Percentiles rank a stretch among this genome's conserved stretches.
Conservation (phyloP, 2,888 invertebrate species). For the Drosophila cognata region DNA sequence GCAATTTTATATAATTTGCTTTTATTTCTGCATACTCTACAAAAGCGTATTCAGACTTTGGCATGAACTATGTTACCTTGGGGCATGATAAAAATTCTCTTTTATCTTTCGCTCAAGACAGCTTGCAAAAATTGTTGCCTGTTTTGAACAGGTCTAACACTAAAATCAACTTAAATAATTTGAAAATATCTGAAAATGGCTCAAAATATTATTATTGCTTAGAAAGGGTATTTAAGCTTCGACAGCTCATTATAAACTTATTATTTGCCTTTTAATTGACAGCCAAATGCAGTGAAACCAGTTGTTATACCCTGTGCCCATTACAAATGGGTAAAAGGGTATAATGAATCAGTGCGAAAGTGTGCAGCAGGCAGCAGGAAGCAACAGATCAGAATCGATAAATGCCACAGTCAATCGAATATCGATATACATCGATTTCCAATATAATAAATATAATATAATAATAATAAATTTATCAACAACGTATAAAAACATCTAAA, state of each 20-base stretch:
- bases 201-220: not conserved
- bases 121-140: not conserved
- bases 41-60: not conserved
- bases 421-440: not conserved
- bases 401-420: fast-evolving
- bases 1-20: constrained; percentile 42
- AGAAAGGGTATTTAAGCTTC: constrained; percentile 1
- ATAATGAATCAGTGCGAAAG: not conserved
- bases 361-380: too few species aligned
- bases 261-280: constrained; percentile 60
- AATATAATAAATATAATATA: not conserved
- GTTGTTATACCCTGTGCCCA: constrained; percentile 37
- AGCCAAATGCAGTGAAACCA: constrained; percentile 66
- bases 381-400: not conserved
- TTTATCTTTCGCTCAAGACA: not conserved
- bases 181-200: not conserved
- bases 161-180: not conserved
- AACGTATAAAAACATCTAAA: too few species aligned
- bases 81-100: not conserved
- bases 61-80: not conserved
- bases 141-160: too few species aligned
- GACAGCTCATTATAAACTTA: too few species aligned
- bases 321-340: not conserved
- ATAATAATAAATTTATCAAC: not conserved
- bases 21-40: constrained; percentile 9